A percentile compares a stretch with the other conserved stretches of the same genome.
These are phyloP conservation scores for Brachionus rotundiformis DNA, from an alignment of 1,140 invertebrate genomes.

Conservation along the genomic window DNA sequence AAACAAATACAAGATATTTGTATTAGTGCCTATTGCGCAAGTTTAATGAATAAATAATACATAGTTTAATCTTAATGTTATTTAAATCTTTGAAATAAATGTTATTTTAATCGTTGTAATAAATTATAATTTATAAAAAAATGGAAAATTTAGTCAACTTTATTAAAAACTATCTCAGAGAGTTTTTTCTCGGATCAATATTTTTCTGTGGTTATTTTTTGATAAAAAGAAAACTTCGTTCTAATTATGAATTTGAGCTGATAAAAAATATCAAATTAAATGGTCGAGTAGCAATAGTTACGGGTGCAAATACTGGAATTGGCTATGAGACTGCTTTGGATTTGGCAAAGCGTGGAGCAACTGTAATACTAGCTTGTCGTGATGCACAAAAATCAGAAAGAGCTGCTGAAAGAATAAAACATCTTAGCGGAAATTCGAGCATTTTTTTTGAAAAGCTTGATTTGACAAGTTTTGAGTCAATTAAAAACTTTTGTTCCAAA, in stretches of 20 bases:
- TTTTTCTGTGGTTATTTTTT: background rate
- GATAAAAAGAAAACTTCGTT: background rate
- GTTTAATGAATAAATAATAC: too few relatives aligned
- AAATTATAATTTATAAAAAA: too few relatives aligned
- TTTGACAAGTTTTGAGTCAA: conserved; percentile 37
- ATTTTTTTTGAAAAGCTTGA: conserved; percentile 69
- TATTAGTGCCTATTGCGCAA: too few relatives aligned
- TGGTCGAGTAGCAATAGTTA: conserved; percentile 82
- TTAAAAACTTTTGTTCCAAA: conserved; percentile 41
- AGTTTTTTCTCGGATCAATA: background rate
- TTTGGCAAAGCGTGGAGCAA: conserved; percentile 53
- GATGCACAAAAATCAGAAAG: conserved; percentile 74
- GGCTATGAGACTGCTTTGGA: conserved; percentile 64
- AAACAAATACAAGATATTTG: too few relatives aligned
- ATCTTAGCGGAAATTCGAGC: conserved; percentile 73
- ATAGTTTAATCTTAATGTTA: too few relatives aligned
- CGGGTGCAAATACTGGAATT: conserved; percentile 84
- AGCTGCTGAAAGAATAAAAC: conserved; percentile 75
- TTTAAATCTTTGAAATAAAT: too few relatives aligned
- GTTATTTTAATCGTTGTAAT: too few relatives aligned
- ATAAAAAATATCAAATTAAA: conserved; percentile 60
- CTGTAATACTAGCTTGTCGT: conserved; percentile 79
- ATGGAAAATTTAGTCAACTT: background rate
- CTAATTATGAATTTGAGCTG: background rate
- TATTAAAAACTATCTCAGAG: background rate